A percentile compares a stretch with the other conserved stretches of the same genome.
Evolutionary conservation across 2,113 vertebrate species (phyloP).

Genomic region (Trichomycterus rosablanca): DNA sequence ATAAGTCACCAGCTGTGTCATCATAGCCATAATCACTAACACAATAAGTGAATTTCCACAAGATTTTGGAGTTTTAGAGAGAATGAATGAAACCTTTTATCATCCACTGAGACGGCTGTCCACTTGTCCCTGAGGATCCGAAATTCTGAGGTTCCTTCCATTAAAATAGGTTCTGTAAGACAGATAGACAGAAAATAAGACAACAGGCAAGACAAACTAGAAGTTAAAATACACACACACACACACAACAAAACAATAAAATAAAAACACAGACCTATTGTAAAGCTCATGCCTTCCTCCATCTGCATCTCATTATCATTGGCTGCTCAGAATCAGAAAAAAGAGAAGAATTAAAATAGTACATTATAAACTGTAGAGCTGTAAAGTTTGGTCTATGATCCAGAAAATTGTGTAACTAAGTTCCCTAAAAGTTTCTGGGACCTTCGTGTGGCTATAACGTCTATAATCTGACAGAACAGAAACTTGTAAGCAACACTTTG

Average conservation of each 20-base stretch:
- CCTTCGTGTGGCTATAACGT: neutral
- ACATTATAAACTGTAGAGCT: no score
- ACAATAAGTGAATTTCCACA: neutral
- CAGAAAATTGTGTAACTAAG: no score
- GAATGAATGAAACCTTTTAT: constrained; percentile 76
- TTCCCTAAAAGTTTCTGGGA: no score
- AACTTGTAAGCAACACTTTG: no score
- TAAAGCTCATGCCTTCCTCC: constrained; percentile 75
- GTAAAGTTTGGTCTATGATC: no score
- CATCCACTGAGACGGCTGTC: constrained; percentile 84
- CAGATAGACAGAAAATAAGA: neutral
- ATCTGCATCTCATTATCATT: constrained; percentile 68
- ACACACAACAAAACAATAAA: neutral
- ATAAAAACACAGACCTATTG: constrained; percentile 57
- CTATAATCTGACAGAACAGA: no score
- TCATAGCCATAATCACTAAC: neutral
- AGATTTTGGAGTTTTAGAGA: neutral
- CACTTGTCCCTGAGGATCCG: constrained; percentile 83
- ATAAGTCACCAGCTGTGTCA: no score
- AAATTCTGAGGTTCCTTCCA: constrained; percentile 84
- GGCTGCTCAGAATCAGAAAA: constrained; percentile 49
- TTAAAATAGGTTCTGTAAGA: constrained; percentile 85
- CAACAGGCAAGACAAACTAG: neutral
- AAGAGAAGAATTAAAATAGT: neutral
- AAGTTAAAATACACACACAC: neutral